Percentiles rank a stretch among this genome's conserved stretches.
phyloP scores from a whole-genome alignment of 2,113 vertebrate genomes.

The Platanista minor region DNA sequence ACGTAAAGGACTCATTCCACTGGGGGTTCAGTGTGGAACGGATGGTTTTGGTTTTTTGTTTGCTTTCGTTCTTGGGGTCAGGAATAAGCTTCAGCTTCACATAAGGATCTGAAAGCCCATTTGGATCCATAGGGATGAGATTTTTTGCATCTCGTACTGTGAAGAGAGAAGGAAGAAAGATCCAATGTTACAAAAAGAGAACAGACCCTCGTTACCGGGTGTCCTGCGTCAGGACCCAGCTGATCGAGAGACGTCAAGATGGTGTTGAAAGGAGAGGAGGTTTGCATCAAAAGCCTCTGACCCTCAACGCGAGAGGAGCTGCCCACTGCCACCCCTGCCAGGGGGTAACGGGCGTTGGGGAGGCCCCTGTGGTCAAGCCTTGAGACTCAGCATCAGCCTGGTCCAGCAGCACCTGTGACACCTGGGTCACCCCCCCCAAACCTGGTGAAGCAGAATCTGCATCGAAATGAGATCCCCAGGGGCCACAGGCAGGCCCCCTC shows the following conservation, averaged over 20 bases:
- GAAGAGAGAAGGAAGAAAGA: conserved; percentile 42
- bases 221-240: neutral
- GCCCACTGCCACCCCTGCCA: accelerated
- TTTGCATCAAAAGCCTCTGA: neutral
- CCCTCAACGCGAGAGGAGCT: neutral
- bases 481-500: neutral
- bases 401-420: neutral
- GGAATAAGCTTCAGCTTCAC: conserved; percentile 98
- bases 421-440: no score
- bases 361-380: accelerated
- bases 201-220: accelerated
- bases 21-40: conserved; percentile 95
- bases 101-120: conserved; percentile 95
- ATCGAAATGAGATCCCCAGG: neutral
- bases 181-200: neutral
- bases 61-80: conserved; percentile 97
- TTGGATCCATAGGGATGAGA: conserved; percentile 98
- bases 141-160: conserved; percentile 95
- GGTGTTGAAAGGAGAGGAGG: neutral
- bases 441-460: neutral
- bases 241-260: accelerated
- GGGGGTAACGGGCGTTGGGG: accelerated
- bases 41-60: conserved; percentile 97
- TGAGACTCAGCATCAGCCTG: neutral
- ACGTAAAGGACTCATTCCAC: conserved; percentile 95